phyloP scores from a whole-genome alignment of 2,797 vertebrate species.

The Gorsachius magnificus region DNA sequence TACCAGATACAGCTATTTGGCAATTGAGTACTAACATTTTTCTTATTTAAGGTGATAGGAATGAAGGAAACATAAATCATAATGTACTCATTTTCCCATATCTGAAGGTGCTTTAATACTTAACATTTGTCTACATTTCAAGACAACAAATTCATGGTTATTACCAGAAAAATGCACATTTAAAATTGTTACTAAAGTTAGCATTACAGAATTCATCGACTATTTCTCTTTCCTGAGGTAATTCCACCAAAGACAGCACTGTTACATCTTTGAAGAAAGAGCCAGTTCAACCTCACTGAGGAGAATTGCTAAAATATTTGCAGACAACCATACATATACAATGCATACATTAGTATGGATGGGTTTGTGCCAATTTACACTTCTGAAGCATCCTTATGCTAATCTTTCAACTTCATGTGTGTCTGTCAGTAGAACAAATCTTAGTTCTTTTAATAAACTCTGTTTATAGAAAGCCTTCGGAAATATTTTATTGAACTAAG shows the following conservation, averaged over 20 bases:
- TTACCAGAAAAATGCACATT: background rate
- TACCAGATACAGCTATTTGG: slow-evolving; percentile 62
- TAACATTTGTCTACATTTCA: slow-evolving; percentile 59
- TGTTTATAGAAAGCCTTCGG: background rate
- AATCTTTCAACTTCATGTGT: background rate
- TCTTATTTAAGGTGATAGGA: slow-evolving; percentile 71
- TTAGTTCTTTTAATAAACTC: background rate
- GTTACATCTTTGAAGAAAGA: background rate
- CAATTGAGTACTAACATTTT: slow-evolving; percentile 56
- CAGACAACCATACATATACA: background rate
- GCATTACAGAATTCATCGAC: background rate
- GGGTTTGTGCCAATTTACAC: background rate
- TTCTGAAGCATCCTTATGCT: background rate
- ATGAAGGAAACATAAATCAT: slow-evolving; percentile 71
- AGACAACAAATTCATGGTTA: background rate
- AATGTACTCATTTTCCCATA: slow-evolving; percentile 33
- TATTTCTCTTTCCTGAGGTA: background rate
- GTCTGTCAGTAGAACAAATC: background rate
- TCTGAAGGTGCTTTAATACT: slow-evolving; percentile 29
- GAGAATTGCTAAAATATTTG: background rate
- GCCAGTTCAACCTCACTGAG: background rate
- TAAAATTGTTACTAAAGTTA: background rate
- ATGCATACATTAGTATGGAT: background rate
- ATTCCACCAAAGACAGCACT: background rate
- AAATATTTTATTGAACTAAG: background rate